Base-by-base conservation (phyloP, 2,888 invertebrate species). In the Noctua fimbriata region DNA sequence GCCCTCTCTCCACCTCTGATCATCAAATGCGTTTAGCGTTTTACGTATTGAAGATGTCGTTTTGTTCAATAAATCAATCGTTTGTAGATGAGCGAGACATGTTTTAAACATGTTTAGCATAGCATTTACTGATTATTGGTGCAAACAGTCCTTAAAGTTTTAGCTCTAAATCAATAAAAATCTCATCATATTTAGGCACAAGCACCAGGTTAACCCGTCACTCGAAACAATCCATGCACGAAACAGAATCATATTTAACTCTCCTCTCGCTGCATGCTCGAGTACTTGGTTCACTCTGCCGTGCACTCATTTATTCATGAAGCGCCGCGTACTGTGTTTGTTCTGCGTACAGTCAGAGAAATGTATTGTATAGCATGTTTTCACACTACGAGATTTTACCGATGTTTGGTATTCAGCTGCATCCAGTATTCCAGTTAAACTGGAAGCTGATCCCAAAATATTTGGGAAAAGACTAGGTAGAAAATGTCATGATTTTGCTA, bases 251-350 rank as follows among this genome's bases (percentile, higher is more conserved):
- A 78, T 69, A 78, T 83, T 73, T 28, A 85, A 67, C 67, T 14
- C 21, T 65, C 21, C 41, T 60, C 70, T 16, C 52, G 52, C 67
- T 63, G 28, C 73, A 41, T 36, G 76, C 82, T 66, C 58, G 67
- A 77, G 74, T 55, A 78, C 78, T 63, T 69, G 76, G 72, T 72
- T 47, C 73, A 47, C 81, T 76, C 82, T 82, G 69, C 76, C 75
- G 67, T 58, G 66, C 75, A 58, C 84, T 87, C 76, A 76, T 69
- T 88, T 87, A 87, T 88, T 84, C 87, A 87, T 77, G 88, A 72
- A 36, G 63, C 32, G 24, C 65, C 58, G 69, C 65, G 67, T 65
- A 36, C 44, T 55, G 49, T 81, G 71, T 84, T 84, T 87, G 77
- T 82, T 72, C 52, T 72, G 73, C 69, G 74, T 80, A 78, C 67